Base-by-base conservation (phyloP, 2,888 invertebrate species). In the Cheilosia soror region DNA sequence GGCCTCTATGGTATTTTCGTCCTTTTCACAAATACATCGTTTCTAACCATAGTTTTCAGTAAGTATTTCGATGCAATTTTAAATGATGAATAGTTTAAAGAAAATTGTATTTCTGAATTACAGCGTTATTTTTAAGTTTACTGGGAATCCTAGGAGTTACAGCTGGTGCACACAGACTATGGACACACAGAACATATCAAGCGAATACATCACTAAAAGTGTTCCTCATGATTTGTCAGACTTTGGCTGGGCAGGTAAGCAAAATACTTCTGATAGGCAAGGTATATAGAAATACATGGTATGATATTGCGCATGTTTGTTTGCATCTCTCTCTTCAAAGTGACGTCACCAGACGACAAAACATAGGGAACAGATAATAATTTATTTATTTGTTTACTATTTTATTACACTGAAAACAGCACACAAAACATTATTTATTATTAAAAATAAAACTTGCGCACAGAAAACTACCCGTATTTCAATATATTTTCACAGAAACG, bases 101-200 rank as follows among this genome's bases (percentile, higher is more conserved):
- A 4, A 4, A 37, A 37, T 37, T 11, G 5, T n/a, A n/a, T 49
- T 25, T 25, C 9, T 27, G 5, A 51, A 13, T 93, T 93, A 57
- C 92, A 97, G 97, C 95, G 85, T 42, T 94, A 0, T 78, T 94
- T 0, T 91, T 97, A 72, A 94, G 95, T 68, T 90, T 94, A 2
- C 89, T 96, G 27, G 95, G 95, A 4, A 94, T 94, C 5, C 90
- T 98, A 87, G 98, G 98, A 2, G 95, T 97, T 31, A 98, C 98
- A 0, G 96, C 97, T 1, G 99, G 99, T 0, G 96, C 97, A 0
- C 99, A 99, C 91, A 94, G 99, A 87, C 93, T 98, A 42, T 99
- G 98, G 98, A 95, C 98, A 0, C 99, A 99, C 91, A 93, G 94
- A 62, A 94, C 96, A 0, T 99, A 97, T 91, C 95, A 95, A 89